Conservation (phyloP, 2,113 vertebrate species). For the Phylloscopus trochiloides region DNA sequence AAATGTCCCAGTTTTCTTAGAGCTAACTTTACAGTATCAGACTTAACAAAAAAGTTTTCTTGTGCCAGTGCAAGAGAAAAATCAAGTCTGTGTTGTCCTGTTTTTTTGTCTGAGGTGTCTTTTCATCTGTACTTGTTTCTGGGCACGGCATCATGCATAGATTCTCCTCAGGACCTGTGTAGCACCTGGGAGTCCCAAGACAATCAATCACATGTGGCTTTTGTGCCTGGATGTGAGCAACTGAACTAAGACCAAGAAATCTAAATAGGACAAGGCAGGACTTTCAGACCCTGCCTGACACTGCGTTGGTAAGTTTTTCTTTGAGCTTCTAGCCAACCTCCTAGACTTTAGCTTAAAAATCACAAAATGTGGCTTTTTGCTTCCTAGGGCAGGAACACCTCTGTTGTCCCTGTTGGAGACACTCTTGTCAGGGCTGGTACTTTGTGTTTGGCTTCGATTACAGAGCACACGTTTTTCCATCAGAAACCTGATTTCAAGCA, state of each 20-base stretch:
- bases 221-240: not conserved
- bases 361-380: not conserved
- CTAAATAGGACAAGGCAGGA: not conserved
- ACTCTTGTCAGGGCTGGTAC: rapidly evolving
- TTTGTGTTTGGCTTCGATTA: not conserved
- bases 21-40: not conserved
- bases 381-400: not conserved
- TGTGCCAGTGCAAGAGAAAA: not conserved
- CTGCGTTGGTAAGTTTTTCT: rapidly evolving
- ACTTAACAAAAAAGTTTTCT: not conserved
- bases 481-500: not conserved
- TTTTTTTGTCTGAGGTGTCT: not conserved
- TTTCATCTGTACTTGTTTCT: not conserved
- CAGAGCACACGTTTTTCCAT: not conserved
- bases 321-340: not conserved
- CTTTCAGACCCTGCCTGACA: rapidly evolving
- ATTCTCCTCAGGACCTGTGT: not conserved
- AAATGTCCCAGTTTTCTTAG: not conserved
- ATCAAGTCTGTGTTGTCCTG: not conserved
- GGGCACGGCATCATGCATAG: rapidly evolving
- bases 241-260: not conserved
- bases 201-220: not conserved
- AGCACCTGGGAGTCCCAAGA: not conserved
- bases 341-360: not conserved
- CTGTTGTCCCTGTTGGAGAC: not conserved